phyloP scores from a whole-genome alignment of 2,113 vertebrate genomes.

The Poeciliopsis turrubarensis region DNA sequence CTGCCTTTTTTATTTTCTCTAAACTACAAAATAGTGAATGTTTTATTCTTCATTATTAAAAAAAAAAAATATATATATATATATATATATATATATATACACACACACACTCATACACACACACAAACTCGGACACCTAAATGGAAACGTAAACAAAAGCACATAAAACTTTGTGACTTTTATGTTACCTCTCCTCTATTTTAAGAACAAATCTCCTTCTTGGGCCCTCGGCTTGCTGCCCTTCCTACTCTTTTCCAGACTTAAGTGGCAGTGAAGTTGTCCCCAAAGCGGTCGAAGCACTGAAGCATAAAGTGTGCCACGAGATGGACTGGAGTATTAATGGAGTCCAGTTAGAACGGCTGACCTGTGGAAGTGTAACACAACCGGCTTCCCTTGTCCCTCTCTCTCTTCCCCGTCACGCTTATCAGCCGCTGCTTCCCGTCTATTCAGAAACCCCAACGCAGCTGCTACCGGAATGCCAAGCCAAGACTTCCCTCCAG shows the following conservation, averaged over 20 bases:
- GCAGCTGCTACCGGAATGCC: slow-evolving; percentile 70
- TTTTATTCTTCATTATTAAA: too few relatives aligned
- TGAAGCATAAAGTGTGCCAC: slow-evolving; percentile 72
- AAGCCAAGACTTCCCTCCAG: slow-evolving; percentile 65
- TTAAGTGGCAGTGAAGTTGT: slow-evolving; percentile 69
- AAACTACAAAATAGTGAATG: too few relatives aligned
- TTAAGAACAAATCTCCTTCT: slow-evolving; percentile 49
- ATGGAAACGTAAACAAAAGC: slow-evolving; percentile 3
- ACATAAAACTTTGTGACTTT: slow-evolving; percentile 51
- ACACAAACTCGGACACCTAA: too few relatives aligned
- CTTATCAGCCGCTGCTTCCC: slow-evolving; percentile 64
- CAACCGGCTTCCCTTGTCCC: too few relatives aligned
- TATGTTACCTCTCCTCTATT: slow-evolving; percentile 37
- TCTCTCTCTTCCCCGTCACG: slow-evolving; percentile 57
- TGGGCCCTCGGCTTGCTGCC: slow-evolving; percentile 24
- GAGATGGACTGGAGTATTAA: slow-evolving; percentile 72
- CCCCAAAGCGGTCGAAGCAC: slow-evolving; percentile 59
- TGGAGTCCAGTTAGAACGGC: slow-evolving; percentile 71
- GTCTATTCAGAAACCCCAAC: slow-evolving; percentile 33
- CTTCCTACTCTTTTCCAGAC: slow-evolving; percentile 47
- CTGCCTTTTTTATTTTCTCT: too few relatives aligned
- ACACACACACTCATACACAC: too few relatives aligned
- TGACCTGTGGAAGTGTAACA: slow-evolving; percentile 72
- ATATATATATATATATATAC: too few relatives aligned
- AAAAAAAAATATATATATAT: too few relatives aligned